Evolutionary conservation across 2,113 vertebrate genomes (phyloP).

Genomic region (Naja naja): DNA sequence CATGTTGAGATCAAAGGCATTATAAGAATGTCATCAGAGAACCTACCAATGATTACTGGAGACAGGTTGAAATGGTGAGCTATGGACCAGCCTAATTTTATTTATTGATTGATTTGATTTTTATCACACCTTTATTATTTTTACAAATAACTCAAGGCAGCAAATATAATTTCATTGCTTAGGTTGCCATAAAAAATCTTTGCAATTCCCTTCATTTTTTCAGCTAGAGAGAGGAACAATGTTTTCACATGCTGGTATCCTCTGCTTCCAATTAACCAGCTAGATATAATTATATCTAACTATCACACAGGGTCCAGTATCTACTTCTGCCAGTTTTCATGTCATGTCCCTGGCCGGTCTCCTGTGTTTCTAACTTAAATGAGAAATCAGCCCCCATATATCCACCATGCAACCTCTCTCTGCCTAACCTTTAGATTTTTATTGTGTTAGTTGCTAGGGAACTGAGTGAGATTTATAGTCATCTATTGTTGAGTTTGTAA

Average conservation of each 20-base stretch:
- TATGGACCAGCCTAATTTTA: background rate
- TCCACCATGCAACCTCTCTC: conserved; percentile 58
- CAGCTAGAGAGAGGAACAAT: background rate
- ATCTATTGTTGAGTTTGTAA: conserved; percentile 73
- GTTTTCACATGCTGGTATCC: conserved; percentile 17
- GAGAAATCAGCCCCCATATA: conserved; percentile 52
- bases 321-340: conserved; percentile 2
- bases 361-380: conserved; percentile 51
- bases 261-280: background rate
- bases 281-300: background rate
- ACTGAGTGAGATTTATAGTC: conserved; percentile 75
- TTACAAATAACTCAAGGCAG: background rate
- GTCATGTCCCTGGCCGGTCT: background rate
- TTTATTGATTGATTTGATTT: background rate
- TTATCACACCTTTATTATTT: background rate
- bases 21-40: background rate
- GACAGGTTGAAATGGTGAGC: background rate
- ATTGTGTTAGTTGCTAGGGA: conserved; percentile 78
- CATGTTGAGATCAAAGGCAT: background rate
- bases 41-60: background rate
- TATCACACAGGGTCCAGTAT: background rate
- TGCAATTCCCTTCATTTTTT: conserved; percentile 29
- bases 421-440: conserved; percentile 68
- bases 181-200: background rate
- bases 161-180: background rate